Conservation (phyloP, 1,140 invertebrate species). For the Drosophila quadrilineata region DNA sequence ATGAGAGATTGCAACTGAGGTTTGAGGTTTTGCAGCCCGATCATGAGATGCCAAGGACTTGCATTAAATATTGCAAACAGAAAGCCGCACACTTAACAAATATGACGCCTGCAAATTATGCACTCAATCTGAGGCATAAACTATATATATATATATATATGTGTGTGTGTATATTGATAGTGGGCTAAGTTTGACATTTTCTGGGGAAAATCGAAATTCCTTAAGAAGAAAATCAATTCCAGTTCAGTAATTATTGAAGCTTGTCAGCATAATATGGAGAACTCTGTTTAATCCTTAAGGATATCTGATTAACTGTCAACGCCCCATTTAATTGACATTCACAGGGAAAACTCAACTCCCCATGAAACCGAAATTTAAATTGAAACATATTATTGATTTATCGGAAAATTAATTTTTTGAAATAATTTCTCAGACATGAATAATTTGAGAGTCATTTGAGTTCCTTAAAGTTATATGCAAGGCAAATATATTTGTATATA, state of each 20-base stretch:
- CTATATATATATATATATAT: too few relatives aligned
- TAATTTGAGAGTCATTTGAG: constrained; percentile 10
- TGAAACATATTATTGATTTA: not conserved
- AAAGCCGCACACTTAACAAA: constrained; percentile 63
- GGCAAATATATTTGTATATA: too few relatives aligned
- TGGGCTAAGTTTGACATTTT: constrained; percentile 4
- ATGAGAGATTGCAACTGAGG: too few relatives aligned
- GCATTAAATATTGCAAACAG: constrained; percentile 56
- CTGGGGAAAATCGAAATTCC: constrained; percentile 15
- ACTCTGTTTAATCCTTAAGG: not conserved
- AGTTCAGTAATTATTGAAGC: constrained; percentile 14
- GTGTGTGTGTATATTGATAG: not conserved
- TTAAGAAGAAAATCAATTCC: constrained; percentile 14
- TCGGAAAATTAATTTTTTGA: constrained; percentile 1
- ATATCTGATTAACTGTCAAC: not conserved
- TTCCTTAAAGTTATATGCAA: too few relatives aligned
- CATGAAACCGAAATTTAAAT: not conserved
- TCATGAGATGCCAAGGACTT: constrained; percentile 28
- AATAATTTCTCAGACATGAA: not conserved
- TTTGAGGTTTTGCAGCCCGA: constrained; percentile 40
- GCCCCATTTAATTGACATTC: not conserved
- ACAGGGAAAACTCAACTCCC: too few relatives aligned
- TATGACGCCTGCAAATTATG: constrained; percentile 67
- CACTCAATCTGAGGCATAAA: not conserved
- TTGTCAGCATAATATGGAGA: not conserved